Percentiles rank a stretch among this genome's conserved stretches.
These are phyloP conservation scores for Chiridota heheva DNA, from an alignment of 35 echinoderm and acorn worm species.

Conservation along the genomic window DNA sequence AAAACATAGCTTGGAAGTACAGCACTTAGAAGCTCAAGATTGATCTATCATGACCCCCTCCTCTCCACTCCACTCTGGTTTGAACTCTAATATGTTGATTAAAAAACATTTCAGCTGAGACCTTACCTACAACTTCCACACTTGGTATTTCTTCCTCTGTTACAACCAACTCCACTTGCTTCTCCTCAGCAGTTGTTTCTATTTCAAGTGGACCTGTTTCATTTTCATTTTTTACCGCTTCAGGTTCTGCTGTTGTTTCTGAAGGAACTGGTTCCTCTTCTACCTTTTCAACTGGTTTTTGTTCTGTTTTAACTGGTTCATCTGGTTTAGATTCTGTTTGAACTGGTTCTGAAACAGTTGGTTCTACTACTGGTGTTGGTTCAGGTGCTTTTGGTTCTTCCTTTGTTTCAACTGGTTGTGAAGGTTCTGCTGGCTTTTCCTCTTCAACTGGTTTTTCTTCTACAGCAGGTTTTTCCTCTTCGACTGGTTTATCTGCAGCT, in stretches of 20 bases:
- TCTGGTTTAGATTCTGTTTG: background rate
- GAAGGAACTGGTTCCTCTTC: background rate
- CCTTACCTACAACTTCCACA: too few relatives aligned
- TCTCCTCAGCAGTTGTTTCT: background rate
- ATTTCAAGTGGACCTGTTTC: conserved; percentile 14
- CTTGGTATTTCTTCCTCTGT: background rate
- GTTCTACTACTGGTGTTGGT: conserved; percentile 11
- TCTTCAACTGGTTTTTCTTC: background rate
- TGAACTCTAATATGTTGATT: too few relatives aligned
- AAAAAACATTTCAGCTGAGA: too few relatives aligned
- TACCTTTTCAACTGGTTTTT: background rate
- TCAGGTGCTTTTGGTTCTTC: conserved; percentile 19
- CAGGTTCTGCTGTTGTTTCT: conserved; percentile 17
- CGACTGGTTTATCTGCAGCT: conserved; percentile 13
- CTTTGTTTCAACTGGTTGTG: conserved; percentile 1
- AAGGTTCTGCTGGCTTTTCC: conserved; percentile 15
- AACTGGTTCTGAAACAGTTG: background rate
- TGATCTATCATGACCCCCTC: too few relatives aligned
- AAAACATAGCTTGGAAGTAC: too few relatives aligned
- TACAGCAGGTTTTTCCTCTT: background rate
- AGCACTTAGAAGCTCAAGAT: too few relatives aligned
- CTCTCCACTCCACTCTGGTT: too few relatives aligned
- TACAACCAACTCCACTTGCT: too few relatives aligned
- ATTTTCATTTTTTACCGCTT: background rate
- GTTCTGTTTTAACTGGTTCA: background rate